Evolutionary conservation across 2,888 invertebrate genomes (phyloP).

Genomic region (Tolmerus cingulatus): DNA sequence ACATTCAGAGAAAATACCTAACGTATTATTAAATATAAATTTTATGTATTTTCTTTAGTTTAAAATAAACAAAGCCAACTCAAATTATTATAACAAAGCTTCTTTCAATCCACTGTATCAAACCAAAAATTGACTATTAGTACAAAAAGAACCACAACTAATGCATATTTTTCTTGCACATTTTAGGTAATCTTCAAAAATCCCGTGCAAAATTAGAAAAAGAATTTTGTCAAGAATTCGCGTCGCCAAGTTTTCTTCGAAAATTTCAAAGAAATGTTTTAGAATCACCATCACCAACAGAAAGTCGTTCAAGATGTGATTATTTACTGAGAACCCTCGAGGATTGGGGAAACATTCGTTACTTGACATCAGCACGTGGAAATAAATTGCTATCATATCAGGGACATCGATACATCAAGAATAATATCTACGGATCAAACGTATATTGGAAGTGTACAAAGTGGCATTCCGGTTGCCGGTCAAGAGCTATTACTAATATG

Average conservation of each 20-base stretch:
- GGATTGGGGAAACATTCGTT: slow-evolving; percentile 57
- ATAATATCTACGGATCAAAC: slow-evolving; percentile 61
- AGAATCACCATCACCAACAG: background rate
- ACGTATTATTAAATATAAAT: background rate
- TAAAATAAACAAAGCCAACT: background rate
- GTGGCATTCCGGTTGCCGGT: slow-evolving; percentile 62
- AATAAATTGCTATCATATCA: slow-evolving; percentile 59
- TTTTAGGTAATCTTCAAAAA: slow-evolving; percentile 2
- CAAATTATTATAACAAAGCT: background rate
- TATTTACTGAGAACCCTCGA: slow-evolving; percentile 53
- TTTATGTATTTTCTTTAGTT: background rate
- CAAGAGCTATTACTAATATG: slow-evolving; percentile 60
- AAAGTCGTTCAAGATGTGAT: background rate
- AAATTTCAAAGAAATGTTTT: background rate
- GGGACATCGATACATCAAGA: slow-evolving; percentile 62
- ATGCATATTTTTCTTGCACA: background rate
- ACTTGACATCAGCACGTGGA: slow-evolving; percentile 58
- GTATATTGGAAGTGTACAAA: slow-evolving; percentile 64
- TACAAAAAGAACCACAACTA: background rate
- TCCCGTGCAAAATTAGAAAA: slow-evolving; percentile 22
- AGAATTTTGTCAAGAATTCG: background rate
- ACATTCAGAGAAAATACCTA: background rate
- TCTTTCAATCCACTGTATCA: background rate
- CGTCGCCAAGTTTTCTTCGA: background rate
- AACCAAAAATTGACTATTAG: background rate